Conservation (phyloP, 2,888 invertebrate species). For the Dasysyrphus tricinctus region DNA sequence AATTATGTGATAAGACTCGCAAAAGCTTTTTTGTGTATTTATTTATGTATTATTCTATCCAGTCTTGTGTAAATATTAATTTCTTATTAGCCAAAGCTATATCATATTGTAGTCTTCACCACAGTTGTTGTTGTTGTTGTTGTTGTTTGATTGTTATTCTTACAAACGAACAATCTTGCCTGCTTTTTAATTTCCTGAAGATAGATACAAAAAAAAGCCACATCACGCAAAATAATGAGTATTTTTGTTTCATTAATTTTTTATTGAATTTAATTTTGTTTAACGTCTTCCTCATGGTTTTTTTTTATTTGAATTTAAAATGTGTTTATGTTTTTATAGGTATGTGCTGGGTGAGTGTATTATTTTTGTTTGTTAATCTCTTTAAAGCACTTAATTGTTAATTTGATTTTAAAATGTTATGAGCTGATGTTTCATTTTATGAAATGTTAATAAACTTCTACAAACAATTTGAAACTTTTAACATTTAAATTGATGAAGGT, state of each 20-base stretch:
- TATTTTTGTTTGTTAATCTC: not conserved
- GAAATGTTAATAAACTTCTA: not conserved
- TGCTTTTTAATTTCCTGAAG: not conserved
- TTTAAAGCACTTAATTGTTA: not conserved
- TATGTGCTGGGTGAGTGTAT: not conserved
- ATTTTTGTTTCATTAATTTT: slow-evolving; percentile 42
- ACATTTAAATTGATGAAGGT: no score
- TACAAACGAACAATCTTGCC: not conserved
- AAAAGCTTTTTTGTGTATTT: slow-evolving; percentile 26
- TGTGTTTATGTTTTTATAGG: not conserved
- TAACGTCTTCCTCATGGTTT: not conserved
- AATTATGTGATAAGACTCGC: slow-evolving; percentile 51
- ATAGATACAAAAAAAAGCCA: not conserved
- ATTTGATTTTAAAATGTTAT: not conserved
- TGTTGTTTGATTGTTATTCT: not conserved
- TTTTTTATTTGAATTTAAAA: not conserved
- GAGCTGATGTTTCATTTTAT: not conserved
- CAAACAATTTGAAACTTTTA: not conserved
- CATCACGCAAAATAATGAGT: slow-evolving; percentile 1
- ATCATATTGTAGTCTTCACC: not conserved
- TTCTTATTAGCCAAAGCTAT: slow-evolving; percentile 35
- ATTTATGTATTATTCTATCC: slow-evolving; percentile 55
- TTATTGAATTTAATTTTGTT: slow-evolving; percentile 16
- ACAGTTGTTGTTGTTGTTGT: not conserved
- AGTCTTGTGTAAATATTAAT: slow-evolving; percentile 45